Evolutionary conservation across 2,888 invertebrate species (phyloP), one percentile per base, ranked within the genome.

Genomic region (Drosophila maculinotata): DNA sequence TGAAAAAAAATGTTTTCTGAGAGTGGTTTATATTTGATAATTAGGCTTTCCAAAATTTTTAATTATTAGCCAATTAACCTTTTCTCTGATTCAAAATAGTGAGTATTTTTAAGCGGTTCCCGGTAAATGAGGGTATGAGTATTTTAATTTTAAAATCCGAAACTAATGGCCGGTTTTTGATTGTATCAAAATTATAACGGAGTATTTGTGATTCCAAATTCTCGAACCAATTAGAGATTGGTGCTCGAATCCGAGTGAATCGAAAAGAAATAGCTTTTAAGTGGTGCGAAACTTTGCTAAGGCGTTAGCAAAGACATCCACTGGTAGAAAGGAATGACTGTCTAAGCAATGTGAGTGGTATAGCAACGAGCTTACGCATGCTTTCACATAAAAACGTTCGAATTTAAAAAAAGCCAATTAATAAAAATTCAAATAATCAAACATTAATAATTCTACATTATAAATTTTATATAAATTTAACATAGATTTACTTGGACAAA

Each of bases 311-410:
- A 48, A 63, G 48, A 63, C 52, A 68, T 1, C 1, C 0, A 10
- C 3, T 4, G n/a, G 9, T 4, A 9, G 12, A 44, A 23, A 7
- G 44, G 14, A 23, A n/a, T 23, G n/a, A 25, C 15, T 14, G 25
- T 8, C 42, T 26, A 2, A 0, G 1, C 2, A 8, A 9, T 0
- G 2, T 1, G 5, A 3, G 48, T 41, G n/a, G 2, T n/a, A 49
- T 58, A 71, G 64, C 69, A 58, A 2, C 0, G 2, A 72, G 68
- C 60, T 28, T 39, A 14, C 0, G 2, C 0, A 15, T 2, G 6
- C 1, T n/a, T 8, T 25, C 6, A n/a, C 9, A 9, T 20, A 14
- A 12, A 47, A 1, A 3, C 15, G 36, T 12, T 31, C 2, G 1
- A 1, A 26, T 62, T 42, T 14, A 6, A n/a, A 38, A 42, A 30